Conservation (phyloP, 1,140 invertebrate species). For the Plectrocnemia conspersa region DNA sequence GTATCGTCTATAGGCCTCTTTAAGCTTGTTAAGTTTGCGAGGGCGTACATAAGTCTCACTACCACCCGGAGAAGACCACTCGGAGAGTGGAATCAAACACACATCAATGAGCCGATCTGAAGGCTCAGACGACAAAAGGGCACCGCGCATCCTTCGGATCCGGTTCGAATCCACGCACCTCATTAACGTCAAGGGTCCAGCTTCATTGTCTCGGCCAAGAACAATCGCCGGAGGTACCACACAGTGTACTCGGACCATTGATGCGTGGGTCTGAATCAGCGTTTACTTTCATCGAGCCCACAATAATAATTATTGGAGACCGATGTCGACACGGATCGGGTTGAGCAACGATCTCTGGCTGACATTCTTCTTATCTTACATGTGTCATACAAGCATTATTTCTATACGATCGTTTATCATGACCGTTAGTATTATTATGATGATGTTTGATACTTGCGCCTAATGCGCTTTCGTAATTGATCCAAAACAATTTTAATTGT, state of each 20-base stretch:
- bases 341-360: not conserved
- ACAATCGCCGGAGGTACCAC: constrained; percentile 12
- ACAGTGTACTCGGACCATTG: constrained; percentile 6
- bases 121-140: too few relatives aligned
- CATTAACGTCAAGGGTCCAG: constrained; percentile 7
- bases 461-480: too few relatives aligned
- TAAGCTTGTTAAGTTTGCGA: too few relatives aligned
- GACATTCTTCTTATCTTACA: constrained; percentile 5
- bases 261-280: constrained; percentile 16
- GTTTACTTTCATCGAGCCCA: not conserved
- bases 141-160: not conserved
- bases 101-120: too few relatives aligned
- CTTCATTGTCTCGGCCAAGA: constrained; percentile 6
- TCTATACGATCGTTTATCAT: not conserved
- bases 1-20: too few relatives aligned
- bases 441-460: too few relatives aligned
- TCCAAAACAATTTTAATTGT: too few relatives aligned
- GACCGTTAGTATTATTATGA: too few relatives aligned
- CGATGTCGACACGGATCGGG: not conserved
- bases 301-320: not conserved
- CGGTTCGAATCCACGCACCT: not conserved
- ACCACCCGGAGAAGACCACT: too few relatives aligned
- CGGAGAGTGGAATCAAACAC: too few relatives aligned
- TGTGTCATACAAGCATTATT: not conserved
- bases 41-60: too few relatives aligned